A percentile compares a stretch with the other conserved stretches of the same genome.
Conservation (phyloP, 2,888 invertebrate genomes). For the Phoronis australis region DNA sequence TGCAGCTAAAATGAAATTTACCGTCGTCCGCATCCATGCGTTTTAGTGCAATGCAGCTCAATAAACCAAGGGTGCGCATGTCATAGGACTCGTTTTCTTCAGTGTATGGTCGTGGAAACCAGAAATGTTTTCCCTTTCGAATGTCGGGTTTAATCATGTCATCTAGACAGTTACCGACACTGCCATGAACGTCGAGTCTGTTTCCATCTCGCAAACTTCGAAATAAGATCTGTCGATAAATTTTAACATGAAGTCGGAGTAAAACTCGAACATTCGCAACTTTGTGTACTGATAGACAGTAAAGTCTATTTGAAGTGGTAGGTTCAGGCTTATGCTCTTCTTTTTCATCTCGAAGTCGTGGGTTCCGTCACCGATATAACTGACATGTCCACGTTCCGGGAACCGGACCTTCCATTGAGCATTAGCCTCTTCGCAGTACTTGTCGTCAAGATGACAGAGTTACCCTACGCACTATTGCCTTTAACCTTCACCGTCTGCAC, state of each 20-base stretch:
- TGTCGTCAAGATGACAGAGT: too few species aligned
- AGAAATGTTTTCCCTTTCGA: neutral
- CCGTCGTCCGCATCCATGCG: too few species aligned
- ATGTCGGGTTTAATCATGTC: neutral
- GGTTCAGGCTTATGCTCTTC: too few species aligned
- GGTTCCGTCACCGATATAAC: too few species aligned
- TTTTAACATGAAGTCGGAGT: neutral
- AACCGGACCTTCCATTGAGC: too few species aligned
- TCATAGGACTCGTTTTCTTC: neutral
- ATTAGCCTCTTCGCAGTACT: too few species aligned
- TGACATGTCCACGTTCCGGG: too few species aligned
- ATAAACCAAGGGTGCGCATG: neutral
- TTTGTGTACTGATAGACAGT: neutral
- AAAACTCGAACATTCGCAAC: slow-evolving; percentile 2
- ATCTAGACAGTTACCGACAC: neutral
- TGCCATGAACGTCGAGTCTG: neutral
- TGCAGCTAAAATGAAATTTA: too few species aligned
- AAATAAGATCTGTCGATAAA: neutral
- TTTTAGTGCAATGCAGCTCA: too few species aligned
- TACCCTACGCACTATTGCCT: too few species aligned
- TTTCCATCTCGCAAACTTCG: neutral
- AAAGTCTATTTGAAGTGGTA: neutral
- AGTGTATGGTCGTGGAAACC: neutral
- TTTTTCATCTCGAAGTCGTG: too few species aligned
- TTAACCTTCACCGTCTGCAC: too few species aligned